Evolutionary conservation across 92 coral and sea anemone species (phyloP).

Genomic region (Epizoanthus illoricatus): DNA sequence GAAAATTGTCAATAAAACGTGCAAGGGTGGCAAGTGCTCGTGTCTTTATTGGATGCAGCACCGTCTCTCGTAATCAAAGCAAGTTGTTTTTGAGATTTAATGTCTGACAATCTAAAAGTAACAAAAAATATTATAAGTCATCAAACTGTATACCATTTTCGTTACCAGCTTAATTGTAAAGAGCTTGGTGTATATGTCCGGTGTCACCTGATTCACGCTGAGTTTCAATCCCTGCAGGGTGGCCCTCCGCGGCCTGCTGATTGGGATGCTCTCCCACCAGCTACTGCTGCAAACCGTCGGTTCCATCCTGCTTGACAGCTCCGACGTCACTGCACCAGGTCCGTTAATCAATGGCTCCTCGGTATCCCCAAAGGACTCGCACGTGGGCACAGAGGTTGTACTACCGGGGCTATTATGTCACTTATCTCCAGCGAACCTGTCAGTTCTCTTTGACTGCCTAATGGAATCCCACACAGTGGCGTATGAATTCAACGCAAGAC

Average conservation of each 20-base stretch:
- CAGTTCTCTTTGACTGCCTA: constrained; percentile 92
- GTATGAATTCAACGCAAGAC: constrained; percentile 94
- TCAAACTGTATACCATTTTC: too few species aligned
- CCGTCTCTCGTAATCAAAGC: too few species aligned
- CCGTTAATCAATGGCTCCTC: constrained; percentile 47
- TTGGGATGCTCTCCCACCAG: constrained; percentile 94
- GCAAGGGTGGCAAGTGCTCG: too few species aligned
- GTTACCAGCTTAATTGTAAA: neutral
- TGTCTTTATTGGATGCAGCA: too few species aligned
- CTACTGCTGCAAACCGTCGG: constrained; percentile 92
- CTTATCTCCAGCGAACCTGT: constrained; percentile 91
- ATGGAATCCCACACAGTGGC: constrained; percentile 99
- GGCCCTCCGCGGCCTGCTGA: constrained; percentile 86
- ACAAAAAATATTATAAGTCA: too few species aligned
- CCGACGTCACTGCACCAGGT: constrained; percentile 61
- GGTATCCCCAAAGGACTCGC: constrained; percentile 45
- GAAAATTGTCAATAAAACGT: too few species aligned
- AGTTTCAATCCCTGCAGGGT: constrained; percentile 56
- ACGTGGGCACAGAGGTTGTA: constrained; percentile 66
- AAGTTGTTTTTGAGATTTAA: too few species aligned
- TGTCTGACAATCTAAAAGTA: too few species aligned
- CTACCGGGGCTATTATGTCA: constrained; percentile 90
- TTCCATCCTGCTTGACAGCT: constrained; percentile 78
- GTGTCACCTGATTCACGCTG: neutral
- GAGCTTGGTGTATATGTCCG: neutral